Evolutionary conservation across 92 coral and sea anemone species (phyloP).

Genomic region (Montipora capitata): DNA sequence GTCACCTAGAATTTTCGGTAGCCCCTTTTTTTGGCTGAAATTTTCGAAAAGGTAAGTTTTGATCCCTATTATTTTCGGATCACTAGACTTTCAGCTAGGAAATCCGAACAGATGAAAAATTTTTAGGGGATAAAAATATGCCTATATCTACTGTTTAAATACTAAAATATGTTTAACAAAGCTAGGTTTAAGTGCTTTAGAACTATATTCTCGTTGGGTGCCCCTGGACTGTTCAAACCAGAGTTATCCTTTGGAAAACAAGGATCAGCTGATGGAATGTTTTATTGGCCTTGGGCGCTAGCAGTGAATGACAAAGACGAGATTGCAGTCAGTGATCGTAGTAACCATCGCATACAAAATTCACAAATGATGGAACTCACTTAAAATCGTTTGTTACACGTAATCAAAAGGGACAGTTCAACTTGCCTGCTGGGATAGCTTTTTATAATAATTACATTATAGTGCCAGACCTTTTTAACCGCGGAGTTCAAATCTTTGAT

Average conservation of each 20-base stretch:
- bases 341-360: not conserved
- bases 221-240: not conserved
- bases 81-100: too few species aligned
- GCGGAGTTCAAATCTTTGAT: not conserved
- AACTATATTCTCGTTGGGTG: too few species aligned
- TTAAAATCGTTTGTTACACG: not conserved
- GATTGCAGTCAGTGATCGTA: not conserved
- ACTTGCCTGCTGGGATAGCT: not conserved
- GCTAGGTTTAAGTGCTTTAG: too few species aligned
- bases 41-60: too few species aligned
- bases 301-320: constrained; percentile 10
- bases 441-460: not conserved
- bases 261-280: not conserved
- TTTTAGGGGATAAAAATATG: too few species aligned
- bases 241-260: not conserved
- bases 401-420: not conserved
- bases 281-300: not conserved
- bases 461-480: not conserved
- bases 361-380: not conserved
- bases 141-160: too few species aligned
- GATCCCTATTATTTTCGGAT: too few species aligned
- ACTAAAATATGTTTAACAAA: too few species aligned
- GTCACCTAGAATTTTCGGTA: too few species aligned
- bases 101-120: too few species aligned
- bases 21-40: too few species aligned